Conservation (phyloP, 2,888 invertebrate genomes). For the Xanthia icteritia region DNA sequence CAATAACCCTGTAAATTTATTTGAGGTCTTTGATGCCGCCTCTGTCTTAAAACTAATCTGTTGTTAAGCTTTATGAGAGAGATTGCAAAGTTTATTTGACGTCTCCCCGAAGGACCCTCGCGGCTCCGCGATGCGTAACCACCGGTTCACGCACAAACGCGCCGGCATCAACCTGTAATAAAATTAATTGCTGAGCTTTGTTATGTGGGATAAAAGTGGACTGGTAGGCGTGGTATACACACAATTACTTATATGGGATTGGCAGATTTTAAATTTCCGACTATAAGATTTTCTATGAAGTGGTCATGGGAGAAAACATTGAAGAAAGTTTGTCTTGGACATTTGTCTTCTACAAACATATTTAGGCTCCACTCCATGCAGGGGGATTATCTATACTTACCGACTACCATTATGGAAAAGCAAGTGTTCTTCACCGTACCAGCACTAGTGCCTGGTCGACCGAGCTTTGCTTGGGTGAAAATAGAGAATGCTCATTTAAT, state of each 20-base stretch:
- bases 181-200: slow-evolving; percentile 76
- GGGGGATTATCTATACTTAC: too few relatives aligned
- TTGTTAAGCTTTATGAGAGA: slow-evolving; percentile 72
- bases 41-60: slow-evolving; percentile 53
- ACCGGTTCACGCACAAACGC: slow-evolving; percentile 78
- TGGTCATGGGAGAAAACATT: not conserved
- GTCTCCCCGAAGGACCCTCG: slow-evolving; percentile 76
- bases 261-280: not conserved
- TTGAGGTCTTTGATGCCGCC: not conserved
- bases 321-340: not conserved
- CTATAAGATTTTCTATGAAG: not conserved
- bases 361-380: not conserved
- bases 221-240: not conserved
- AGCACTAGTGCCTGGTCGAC: too few relatives aligned
- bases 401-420: too few relatives aligned
- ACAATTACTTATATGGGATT: slow-evolving; percentile 11
- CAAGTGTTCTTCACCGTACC: too few relatives aligned
- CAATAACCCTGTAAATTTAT: too few relatives aligned
- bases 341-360: not conserved
- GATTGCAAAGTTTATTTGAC: slow-evolving; percentile 81
- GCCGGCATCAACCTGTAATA: slow-evolving; percentile 74
- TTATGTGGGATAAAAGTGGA: slow-evolving; percentile 53
- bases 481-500: too few relatives aligned
- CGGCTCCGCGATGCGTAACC: slow-evolving; percentile 68
- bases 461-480: too few relatives aligned